phyloP scores from a whole-genome alignment of 2,888 invertebrate genomes.

The Leptogaster cylindrica region DNA sequence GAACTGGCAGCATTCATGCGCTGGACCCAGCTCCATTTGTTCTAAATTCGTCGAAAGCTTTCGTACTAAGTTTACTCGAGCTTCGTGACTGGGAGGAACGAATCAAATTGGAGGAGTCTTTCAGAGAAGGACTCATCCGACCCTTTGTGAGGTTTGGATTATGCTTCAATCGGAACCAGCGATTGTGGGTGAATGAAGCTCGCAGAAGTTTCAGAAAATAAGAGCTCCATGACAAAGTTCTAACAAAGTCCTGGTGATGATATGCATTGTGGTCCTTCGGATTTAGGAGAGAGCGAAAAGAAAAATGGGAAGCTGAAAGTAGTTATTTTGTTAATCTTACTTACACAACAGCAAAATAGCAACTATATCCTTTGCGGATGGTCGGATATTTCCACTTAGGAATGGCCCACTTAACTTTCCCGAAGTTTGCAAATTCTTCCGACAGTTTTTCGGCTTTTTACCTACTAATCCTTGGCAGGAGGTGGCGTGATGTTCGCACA shows the following conservation, averaged over 20 bases:
- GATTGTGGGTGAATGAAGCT: neutral
- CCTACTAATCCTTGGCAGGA: too few species aligned
- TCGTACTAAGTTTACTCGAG: too few species aligned
- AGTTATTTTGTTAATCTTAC: too few species aligned
- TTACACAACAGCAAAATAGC: too few species aligned
- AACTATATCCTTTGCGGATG: too few species aligned
- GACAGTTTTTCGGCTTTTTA: too few species aligned
- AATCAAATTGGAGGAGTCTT: neutral
- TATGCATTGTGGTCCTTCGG: conserved; percentile 5
- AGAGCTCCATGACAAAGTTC: neutral
- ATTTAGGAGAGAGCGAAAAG: conserved; percentile 11
- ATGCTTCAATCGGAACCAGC: conserved; percentile 5
- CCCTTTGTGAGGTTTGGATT: conserved; percentile 5
- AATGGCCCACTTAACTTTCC: too few species aligned
- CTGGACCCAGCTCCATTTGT: neutral
- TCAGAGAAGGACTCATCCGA: conserved; percentile 10
- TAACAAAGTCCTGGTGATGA: conserved; percentile 5
- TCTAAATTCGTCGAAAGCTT: neutral
- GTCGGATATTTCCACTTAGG: too few species aligned
- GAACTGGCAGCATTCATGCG: conserved; percentile 16
- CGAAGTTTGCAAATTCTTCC: too few species aligned
- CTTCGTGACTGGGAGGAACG: too few species aligned
- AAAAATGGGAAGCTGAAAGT: too few species aligned
- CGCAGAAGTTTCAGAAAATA: neutral
- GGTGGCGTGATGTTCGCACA: too few species aligned